These are phyloP conservation scores for Aplysina aerophoba DNA, from an alignment of 37 sponge, comb jelly and placozoan species.

Conservation along the genomic window DNA sequence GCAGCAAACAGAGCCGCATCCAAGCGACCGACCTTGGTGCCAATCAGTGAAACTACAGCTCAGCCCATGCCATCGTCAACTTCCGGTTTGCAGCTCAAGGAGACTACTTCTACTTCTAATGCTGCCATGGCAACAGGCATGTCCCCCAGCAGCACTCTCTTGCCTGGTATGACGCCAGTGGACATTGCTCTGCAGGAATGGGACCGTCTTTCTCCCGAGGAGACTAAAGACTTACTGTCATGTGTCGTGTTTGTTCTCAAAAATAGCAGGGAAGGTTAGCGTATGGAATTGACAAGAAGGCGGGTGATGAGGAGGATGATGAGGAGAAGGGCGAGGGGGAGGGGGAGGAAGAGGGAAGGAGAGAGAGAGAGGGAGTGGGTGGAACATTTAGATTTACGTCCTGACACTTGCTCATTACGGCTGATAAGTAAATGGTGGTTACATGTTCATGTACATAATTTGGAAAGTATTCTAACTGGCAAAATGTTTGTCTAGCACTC, in stretches of 20 bases:
- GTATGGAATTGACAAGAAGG: background rate
- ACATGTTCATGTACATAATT: no score
- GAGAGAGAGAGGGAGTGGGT: no score
- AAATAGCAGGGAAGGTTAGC: constrained; percentile 65
- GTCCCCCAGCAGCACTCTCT: background rate
- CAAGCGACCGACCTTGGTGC: constrained; percentile 3
- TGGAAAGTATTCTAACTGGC: no score
- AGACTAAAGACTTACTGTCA: constrained; percentile 75
- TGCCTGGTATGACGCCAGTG: background rate
- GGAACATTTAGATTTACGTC: no score
- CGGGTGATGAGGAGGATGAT: no score
- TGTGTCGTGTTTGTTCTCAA: constrained; percentile 91
- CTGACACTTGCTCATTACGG: no score
- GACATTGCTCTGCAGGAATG: constrained; percentile 39
- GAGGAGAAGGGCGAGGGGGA: no score
- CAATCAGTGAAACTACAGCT: background rate
- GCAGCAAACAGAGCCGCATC: constrained; percentile 5
- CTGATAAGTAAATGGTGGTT: no score
- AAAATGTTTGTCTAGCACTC: no score
- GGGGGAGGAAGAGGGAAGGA: no score
- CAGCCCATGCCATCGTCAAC: constrained; percentile 14
- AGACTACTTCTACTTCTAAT: background rate
- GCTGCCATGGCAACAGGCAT: constrained; percentile 29
- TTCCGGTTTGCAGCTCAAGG: constrained; percentile 2
- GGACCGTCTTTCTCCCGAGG: constrained; percentile 57